A percentile compares a stretch with the other conserved stretches of the same genome.
Evolutionary conservation across 1,140 invertebrate genomes (phyloP).

Genomic region (Sweltsa coloradensis): DNA sequence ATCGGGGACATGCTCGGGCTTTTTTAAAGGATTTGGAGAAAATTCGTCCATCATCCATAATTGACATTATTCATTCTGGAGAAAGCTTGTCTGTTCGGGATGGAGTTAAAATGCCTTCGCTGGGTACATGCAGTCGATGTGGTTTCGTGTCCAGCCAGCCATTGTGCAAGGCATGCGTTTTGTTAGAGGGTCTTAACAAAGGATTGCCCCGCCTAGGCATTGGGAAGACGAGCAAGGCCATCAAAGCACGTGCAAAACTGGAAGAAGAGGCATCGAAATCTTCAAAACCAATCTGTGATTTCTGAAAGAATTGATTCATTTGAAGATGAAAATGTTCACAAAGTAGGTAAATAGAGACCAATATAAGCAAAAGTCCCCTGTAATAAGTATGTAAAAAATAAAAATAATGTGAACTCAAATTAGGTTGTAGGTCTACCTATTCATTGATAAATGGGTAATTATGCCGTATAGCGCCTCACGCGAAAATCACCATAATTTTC

Average conservation of each 20-base stretch:
- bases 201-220: slow-evolving; percentile 79
- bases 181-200: slow-evolving; percentile 90
- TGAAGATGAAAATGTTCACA: no score
- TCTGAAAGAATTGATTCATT: no score
- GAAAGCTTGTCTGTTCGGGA: slow-evolving; percentile 77
- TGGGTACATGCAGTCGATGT: slow-evolving; percentile 73
- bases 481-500: no score
- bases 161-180: slow-evolving; percentile 92
- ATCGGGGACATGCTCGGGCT: slow-evolving; percentile 83
- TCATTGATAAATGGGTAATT: no score
- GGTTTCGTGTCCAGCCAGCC: slow-evolving; percentile 92
- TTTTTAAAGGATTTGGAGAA: slow-evolving; percentile 95
- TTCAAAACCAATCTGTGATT: no score
- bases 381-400: no score
- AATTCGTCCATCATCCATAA: slow-evolving; percentile 83
- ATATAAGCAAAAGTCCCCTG: no score
- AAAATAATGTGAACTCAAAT: no score
- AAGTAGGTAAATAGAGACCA: no score
- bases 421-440: no score
- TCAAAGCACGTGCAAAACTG: slow-evolving; percentile 44
- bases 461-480: no score
- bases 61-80: slow-evolving; percentile 96
- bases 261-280: slow-evolving; percentile 32
- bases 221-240: slow-evolving; percentile 70
- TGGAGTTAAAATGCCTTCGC: slow-evolving; percentile 64